These are phyloP conservation scores for Daktulosphaira vitifoliae DNA, from an alignment of 1,140 invertebrate genomes.

Conservation along the genomic window DNA sequence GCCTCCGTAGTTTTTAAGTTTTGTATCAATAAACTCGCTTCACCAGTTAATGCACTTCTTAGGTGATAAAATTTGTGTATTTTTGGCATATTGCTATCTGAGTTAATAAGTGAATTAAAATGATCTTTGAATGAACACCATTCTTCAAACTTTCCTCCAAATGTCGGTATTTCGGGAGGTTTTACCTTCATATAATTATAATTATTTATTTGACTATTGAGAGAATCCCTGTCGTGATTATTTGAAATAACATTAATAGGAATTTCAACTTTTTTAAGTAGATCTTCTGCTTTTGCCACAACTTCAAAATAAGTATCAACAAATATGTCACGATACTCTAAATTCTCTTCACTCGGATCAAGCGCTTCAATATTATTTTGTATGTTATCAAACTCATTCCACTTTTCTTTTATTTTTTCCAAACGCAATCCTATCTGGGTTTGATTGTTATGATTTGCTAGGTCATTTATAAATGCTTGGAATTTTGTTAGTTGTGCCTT, in stretches of 20 bases:
- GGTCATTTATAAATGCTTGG: background rate
- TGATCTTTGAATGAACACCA: background rate
- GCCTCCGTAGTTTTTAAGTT: background rate
- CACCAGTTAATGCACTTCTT: background rate
- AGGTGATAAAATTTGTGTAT: constrained; percentile 15
- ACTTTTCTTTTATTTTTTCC: background rate
- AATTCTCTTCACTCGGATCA: background rate
- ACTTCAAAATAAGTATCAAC: background rate
- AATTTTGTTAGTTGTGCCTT: background rate
- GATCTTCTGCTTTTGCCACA: background rate
- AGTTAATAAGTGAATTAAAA: background rate
- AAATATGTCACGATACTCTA: background rate
- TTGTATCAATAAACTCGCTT: background rate
- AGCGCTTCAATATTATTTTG: background rate
- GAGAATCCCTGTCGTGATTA: background rate
- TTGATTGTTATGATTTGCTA: background rate
- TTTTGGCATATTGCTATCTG: background rate
- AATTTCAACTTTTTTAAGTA: background rate
- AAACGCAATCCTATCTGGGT: background rate
- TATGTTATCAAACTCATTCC: background rate
- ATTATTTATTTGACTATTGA: background rate
- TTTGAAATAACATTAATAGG: too few species aligned
- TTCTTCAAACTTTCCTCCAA: background rate
- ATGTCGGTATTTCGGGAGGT: background rate
- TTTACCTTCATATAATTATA: background rate